These are phyloP conservation scores for Liolophura sinensis DNA, from an alignment of 1,140 invertebrate genomes.

Conservation along the genomic window DNA sequence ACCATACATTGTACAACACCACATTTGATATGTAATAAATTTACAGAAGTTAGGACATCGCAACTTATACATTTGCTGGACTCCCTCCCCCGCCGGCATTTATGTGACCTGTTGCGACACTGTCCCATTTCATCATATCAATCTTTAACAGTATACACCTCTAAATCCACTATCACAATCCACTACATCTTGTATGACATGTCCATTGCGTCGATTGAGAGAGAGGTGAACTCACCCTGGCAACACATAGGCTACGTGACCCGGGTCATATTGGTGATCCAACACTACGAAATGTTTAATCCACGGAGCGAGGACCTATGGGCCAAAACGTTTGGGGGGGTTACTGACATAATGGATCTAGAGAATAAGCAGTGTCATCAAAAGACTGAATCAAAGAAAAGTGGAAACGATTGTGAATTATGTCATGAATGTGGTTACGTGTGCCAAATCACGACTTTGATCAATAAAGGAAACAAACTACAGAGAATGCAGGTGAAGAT, in stretches of 20 bases:
- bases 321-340: too few species aligned
- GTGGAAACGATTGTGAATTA: background rate
- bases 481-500: background rate
- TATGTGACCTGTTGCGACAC: background rate
- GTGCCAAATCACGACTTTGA: background rate
- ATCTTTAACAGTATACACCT: background rate
- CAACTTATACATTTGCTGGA: background rate
- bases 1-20: background rate
- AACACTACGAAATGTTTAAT: constrained; percentile 77
- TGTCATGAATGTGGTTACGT: background rate
- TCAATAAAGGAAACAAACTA: constrained; percentile 3
- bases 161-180: too few species aligned
- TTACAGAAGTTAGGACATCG: background rate
- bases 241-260: constrained; percentile 79
- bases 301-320: constrained; percentile 76
- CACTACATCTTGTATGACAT: too few species aligned
- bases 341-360: background rate
- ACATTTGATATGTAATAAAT: background rate
- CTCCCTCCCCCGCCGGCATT: too few species aligned
- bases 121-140: background rate
- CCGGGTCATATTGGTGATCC: constrained; percentile 70
- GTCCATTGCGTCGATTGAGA: too few species aligned
- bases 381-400: background rate
- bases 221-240: constrained; percentile 62
- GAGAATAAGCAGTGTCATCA: background rate